These are phyloP conservation scores for Antitype chi DNA, from an alignment of 2,888 invertebrate species.

Conservation along the genomic window DNA sequence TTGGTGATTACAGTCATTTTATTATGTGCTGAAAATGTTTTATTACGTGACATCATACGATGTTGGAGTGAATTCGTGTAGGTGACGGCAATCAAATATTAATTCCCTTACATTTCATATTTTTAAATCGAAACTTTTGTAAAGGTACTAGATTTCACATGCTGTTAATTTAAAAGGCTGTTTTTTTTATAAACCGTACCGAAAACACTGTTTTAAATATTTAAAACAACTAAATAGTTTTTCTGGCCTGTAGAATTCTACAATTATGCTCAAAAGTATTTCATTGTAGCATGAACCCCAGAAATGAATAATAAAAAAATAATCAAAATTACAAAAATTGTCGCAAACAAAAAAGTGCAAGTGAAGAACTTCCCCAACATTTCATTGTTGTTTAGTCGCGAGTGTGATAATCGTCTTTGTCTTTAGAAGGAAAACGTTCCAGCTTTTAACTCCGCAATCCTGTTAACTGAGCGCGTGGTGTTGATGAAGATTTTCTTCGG, in stretches of 20 bases:
- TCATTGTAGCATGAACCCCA: background rate
- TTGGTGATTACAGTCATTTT: conserved; percentile 20
- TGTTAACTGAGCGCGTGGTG: conserved; percentile 43
- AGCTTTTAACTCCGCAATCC: conserved; percentile 36
- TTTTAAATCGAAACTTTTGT: background rate
- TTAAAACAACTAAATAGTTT: background rate
- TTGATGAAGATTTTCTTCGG: conserved; percentile 53
- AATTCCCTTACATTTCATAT: background rate
- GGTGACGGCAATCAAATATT: no score
- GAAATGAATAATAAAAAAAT: background rate
- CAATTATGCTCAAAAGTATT: background rate
- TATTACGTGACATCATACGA: background rate
- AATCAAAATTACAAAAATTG: background rate
- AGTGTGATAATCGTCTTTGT: conserved; percentile 40
- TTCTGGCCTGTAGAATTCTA: no score
- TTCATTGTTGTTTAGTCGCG: background rate
- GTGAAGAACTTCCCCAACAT: background rate
- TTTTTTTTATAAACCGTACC: background rate
- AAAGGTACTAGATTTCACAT: background rate
- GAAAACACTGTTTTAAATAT: background rate
- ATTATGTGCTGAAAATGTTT: background rate
- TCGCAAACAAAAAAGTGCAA: conserved; percentile 2
- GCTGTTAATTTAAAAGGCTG: background rate
- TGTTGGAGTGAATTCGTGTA: background rate
- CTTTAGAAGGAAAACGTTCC: conserved; percentile 33